Percentiles rank a stretch among this genome's conserved stretches.
phyloP scores from a whole-genome alignment of 2,113 vertebrate genomes.

The Ranitomeya imitator region DNA sequence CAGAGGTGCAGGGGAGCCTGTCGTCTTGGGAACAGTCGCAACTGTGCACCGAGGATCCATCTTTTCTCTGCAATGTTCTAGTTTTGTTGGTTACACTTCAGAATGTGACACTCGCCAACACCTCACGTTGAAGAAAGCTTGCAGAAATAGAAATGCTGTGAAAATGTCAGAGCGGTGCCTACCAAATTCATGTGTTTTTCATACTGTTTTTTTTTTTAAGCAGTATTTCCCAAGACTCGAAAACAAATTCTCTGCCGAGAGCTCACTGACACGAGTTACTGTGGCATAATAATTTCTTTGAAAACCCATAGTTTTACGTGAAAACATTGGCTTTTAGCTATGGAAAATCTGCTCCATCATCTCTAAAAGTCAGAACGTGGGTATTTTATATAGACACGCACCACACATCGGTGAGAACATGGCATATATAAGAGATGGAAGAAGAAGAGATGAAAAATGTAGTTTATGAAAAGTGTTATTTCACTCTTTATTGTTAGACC shows the following conservation, averaged over 20 bases:
- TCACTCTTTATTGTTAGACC: too few species aligned
- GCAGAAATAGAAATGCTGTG: background rate
- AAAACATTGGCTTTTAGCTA: background rate
- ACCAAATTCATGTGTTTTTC: background rate
- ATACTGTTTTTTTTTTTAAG: background rate
- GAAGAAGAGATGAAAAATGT: background rate
- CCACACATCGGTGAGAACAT: background rate
- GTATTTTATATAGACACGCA: background rate
- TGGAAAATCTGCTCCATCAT: background rate
- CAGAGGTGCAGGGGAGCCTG: slow-evolving; percentile 42
- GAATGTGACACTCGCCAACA: slow-evolving; percentile 21
- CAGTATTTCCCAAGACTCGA: slow-evolving; percentile 10
- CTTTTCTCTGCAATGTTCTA: background rate
- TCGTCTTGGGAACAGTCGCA: slow-evolving; percentile 45
- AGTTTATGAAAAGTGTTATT: background rate
- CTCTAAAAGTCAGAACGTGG: background rate
- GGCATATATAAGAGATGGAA: background rate
- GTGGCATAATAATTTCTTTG: background rate
- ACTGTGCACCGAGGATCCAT: background rate
- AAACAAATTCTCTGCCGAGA: slow-evolving; percentile 6
- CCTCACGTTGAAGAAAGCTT: slow-evolving; percentile 14
- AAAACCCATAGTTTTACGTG: slow-evolving; percentile 3
- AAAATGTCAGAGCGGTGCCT: background rate
- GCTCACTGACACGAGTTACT: slow-evolving; percentile 9
- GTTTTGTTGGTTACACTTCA: slow-evolving; percentile 42